Evolutionary conservation across 2,113 vertebrate genomes (phyloP), one percentile per base, ranked within the genome.

Genomic region (Colistium nudipinnis): DNA sequence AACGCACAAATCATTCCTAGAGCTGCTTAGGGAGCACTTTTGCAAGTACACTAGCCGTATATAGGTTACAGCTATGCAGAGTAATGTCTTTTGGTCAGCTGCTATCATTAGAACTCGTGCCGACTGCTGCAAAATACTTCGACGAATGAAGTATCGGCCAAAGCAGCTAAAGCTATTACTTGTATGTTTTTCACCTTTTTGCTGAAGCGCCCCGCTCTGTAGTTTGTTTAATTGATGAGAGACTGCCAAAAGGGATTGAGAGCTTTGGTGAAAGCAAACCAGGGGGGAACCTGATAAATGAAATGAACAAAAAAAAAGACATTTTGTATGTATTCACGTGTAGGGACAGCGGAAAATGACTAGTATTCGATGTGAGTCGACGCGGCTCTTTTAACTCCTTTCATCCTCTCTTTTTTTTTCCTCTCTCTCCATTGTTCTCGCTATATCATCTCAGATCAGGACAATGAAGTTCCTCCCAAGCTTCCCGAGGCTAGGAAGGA

Each of bases 41-140:
- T 57, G 7, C 51, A 28, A 52, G 61, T 49, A 68, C 67, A 67
- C 36, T 51, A 36, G 52, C 45, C 43, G 59, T 82, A 76, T 83
- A 39, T 76, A 82, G 72, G 75, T 76, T 80, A 74, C 61, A 71
- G 65, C 72, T 52, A 19, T 70, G 87, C 78, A 85, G 72, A 87
- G 68, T 78, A 75, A 78, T 84, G 60, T 62, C 30, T 83, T 75
- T 76, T 83, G 69, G 54, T 80, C 61, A 59, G 77, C 44, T 60
- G 47, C 47, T 48, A 57, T 85, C 70, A 74, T 52, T 71, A 76
- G 62, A 49, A 70, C 62, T 69, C 13, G 0, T 30, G 59, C 66
- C 7, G 19, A 75, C 47, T 51, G 6, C 28, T 39, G 57, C 62
- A 54, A 75, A 75, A 74, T 51, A 30, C 3, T 48, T 39, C 2